Evolutionary conservation across 2,113 vertebrate genomes (phyloP), one percentile per base, ranked within the genome.

Genomic region (Salvelinus namaycush): DNA sequence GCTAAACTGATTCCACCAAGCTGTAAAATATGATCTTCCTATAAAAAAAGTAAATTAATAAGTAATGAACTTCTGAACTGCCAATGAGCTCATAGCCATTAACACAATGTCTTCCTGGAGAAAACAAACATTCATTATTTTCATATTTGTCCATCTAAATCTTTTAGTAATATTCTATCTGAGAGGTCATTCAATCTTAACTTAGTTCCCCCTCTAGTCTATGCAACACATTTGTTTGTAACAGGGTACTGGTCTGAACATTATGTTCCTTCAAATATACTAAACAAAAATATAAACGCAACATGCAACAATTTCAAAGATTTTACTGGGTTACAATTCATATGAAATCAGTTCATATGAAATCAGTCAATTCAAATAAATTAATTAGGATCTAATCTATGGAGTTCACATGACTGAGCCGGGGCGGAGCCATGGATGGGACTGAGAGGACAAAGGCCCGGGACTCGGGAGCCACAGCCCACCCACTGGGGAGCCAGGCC

Each of bases 31-130:
- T 67, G 5, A 76, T 80, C 80, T 74, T 70, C 26, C 49, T 66
- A 14, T 73, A 22, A 77, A 79, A 79, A 44, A 81, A 79, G 73
- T 77, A 26, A 34, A 82, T 78, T 54, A 79, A 83, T 84, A 66
- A 49, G 70, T 77, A 77, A 77, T 76, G 74, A 80, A 75, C 29
- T 67, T 62, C 39, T 59, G 65, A 73, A 59, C 2, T 16, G 31
- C 48, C 49, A 73, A 64, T 80, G 66, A 74, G 66, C 34, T 44
- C 26, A 70, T 83, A 80, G 27, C 70, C 72, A 87, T 89, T 81
- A 85, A 27, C 22, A 75, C 44, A 74, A 60, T 34, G 71, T 81
- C 80, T 80, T 70, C 74, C 54, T 79, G 72, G 68, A 69, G 70
- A 60, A 74, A 76, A 51, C 70, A 70, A 76, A 78, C 71, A 44